These are phyloP conservation scores for Bombus difficillimus DNA, from an alignment of 1,140 invertebrate genomes.

Conservation along the genomic window DNA sequence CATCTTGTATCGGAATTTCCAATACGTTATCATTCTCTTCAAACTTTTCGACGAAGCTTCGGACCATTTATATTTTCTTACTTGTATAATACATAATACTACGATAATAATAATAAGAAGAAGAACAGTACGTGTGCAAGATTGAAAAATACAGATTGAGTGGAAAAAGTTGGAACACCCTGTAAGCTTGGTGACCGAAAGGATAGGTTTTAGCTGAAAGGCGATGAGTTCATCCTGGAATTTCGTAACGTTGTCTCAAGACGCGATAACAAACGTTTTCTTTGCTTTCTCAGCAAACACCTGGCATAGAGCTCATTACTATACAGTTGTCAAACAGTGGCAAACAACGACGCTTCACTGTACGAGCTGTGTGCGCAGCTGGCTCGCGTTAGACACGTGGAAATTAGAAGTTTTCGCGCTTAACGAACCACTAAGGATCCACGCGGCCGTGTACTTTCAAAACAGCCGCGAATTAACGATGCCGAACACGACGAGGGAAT, in stretches of 20 bases:
- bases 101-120: too few species aligned
- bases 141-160: too few species aligned
- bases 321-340: constrained; percentile 35
- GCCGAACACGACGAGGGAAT: background rate
- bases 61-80: too few species aligned
- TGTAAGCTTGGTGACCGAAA: too few species aligned
- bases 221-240: background rate
- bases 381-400: background rate
- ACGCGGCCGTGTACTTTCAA: constrained; percentile 18
- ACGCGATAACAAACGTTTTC: constrained; percentile 34
- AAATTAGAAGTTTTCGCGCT: constrained; percentile 48
- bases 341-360: constrained; percentile 25
- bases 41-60: too few species aligned
- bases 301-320: constrained; percentile 27
- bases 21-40: too few species aligned
- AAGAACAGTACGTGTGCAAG: too few species aligned
- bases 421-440: constrained; percentile 36
- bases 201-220: background rate
- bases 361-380: background rate
- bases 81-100: too few species aligned
- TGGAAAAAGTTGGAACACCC: background rate
- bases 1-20: too few species aligned
- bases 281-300: constrained; percentile 46
- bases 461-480: constrained; percentile 20
- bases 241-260: background rate